phyloP scores from a whole-genome alignment of 2,113 vertebrate genomes.

The Corvus hawaiiensis region DNA sequence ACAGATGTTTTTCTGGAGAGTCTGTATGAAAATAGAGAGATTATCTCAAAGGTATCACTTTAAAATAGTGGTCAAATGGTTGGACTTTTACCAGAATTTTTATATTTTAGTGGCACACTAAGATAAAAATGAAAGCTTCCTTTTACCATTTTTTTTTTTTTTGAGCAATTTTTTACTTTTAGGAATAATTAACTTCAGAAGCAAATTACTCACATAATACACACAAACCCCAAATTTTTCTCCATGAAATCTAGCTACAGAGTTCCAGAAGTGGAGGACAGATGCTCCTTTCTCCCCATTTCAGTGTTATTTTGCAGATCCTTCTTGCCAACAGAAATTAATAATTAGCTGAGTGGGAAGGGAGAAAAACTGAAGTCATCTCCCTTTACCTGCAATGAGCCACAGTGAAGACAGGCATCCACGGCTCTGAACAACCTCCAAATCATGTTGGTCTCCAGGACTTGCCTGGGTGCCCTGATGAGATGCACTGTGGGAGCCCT shows the following conservation, averaged over 20 bases:
- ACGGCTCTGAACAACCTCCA: neutral
- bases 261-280: neutral
- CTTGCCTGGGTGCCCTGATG: neutral
- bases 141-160: neutral
- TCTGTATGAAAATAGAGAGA: neutral
- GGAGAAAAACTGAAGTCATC: neutral
- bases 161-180: neutral
- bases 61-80: neutral
- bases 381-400: neutral
- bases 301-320: neutral
- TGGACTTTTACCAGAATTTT: neutral
- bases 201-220: neutral
- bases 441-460: neutral
- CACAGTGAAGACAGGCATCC: neutral
- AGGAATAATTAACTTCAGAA: neutral
- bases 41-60: neutral
- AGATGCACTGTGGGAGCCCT: fast-evolving
- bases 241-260: neutral
- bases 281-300: neutral
- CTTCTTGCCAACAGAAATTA: neutral
- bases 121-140: neutral
- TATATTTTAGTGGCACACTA: neutral
- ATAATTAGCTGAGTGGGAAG: neutral
- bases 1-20: neutral
- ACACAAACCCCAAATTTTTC: neutral